A percentile compares a stretch with the other conserved stretches of the same genome.
These are phyloP conservation scores for Cettia cetti DNA, from an alignment of 2,113 vertebrate genomes.

Conservation along the genomic window DNA sequence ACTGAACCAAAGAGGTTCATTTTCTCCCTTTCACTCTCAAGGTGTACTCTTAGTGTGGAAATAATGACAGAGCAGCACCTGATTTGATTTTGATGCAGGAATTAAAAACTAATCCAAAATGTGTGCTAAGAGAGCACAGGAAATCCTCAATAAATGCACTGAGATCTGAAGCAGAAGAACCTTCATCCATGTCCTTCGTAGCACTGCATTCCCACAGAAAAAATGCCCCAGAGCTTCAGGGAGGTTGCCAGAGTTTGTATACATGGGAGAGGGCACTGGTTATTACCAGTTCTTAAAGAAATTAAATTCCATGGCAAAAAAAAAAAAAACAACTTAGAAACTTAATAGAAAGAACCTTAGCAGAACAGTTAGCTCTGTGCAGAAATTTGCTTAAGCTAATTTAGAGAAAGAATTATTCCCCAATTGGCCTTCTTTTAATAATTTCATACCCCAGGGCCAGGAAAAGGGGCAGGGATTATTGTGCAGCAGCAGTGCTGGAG, in stretches of 20 bases:
- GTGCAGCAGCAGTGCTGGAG: slow-evolving; percentile 18
- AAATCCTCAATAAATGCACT: background rate
- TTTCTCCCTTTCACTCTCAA: background rate
- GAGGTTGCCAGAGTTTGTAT: slow-evolving; percentile 40
- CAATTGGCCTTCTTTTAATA: slow-evolving; percentile 48
- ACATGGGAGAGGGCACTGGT: slow-evolving; percentile 52
- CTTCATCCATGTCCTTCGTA: background rate
- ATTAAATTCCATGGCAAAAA: slow-evolving; percentile 34
- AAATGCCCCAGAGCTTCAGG: background rate
- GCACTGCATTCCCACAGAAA: background rate
- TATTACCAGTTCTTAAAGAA: slow-evolving; percentile 58
- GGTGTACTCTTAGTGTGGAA: background rate
- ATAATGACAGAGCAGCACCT: background rate
- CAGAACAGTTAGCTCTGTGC: slow-evolving; percentile 1
- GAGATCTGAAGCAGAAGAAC: background rate
- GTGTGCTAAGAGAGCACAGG: background rate
- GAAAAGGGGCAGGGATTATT: slow-evolving; percentile 69
- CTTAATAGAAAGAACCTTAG: background rate
- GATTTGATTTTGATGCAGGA: background rate
- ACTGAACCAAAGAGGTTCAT: background rate
- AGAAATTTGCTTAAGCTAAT: slow-evolving; percentile 65
- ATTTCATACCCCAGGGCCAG: slow-evolving; percentile 44
- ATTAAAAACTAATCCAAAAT: background rate
- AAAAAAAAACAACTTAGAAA: background rate
- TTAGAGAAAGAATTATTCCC: slow-evolving; percentile 58